Evolutionary conservation across 2,797 vertebrate genomes (phyloP), one percentile per base, ranked within the genome.

Genomic region (Syngnathus acus): DNA sequence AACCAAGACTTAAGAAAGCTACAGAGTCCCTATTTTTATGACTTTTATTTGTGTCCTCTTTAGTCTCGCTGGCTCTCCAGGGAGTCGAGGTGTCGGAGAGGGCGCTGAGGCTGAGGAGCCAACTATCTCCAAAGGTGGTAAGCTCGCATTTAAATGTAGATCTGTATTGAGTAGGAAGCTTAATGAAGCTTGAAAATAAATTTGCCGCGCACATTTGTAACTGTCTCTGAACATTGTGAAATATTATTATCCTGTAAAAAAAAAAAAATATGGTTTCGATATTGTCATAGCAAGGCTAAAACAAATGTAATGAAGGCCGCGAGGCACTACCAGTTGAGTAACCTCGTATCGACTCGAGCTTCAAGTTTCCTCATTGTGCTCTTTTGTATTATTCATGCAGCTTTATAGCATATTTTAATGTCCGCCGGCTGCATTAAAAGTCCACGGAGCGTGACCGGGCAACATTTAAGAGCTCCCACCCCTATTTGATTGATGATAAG

Each of bases 31-130:
- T 1, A 9, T 40, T 40, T 19, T 21, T 23, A 38, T 17, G 26
- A 17, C 9, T 37, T 50, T 4, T 54, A 39, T 42, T 26, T 57
- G 3, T 16, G 21, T 55, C 11, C 42, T n/a, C 3, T 86, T 75
- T 68, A 88, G 87, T 71, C 62, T 38, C 0, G 84, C 72, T 47
- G 86, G 87, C 68, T 47, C 47, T 0, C 71, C 90, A 45, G 87
- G 86, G 50, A 82, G 84, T 26, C 67, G 14, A 39, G 88, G 84
- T 6, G 88, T 87, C 48, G 91, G 91, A 72, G 92, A 91, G 71
- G 91, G 91, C 69, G 86, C 86, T 6, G 90, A 85, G 63, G 82
- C 83, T 63, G 92, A 94, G 76, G 92, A 91, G 66, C 80, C 81
- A 17, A 61, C 82, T 48, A 64, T 83, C 23, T 66, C 78, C 68